Conservation (phyloP, 2,888 invertebrate genomes). For the Malacosoma neustria region DNA sequence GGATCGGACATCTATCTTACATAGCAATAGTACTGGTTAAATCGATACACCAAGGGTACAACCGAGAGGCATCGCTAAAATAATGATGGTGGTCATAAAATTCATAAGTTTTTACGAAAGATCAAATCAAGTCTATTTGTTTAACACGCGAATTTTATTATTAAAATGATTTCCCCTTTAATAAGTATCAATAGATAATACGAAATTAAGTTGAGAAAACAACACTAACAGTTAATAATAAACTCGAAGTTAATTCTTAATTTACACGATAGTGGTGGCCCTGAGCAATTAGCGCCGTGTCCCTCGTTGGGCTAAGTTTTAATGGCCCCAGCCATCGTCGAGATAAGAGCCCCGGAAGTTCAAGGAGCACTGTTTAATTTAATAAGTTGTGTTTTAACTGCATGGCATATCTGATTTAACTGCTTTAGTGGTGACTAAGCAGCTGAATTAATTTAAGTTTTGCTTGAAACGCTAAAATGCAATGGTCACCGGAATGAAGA, state of each 20-base stretch:
- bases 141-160: too few species aligned
- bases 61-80: too few species aligned
- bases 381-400: slow-evolving; percentile 30
- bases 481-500: too few species aligned
- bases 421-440: slow-evolving; percentile 11
- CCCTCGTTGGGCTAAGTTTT: slow-evolving; percentile 39
- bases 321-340: slow-evolving; percentile 29
- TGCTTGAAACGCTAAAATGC: neutral
- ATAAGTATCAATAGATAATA: too few species aligned
- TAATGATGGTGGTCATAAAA: too few species aligned
- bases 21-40: too few species aligned
- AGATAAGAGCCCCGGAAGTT: slow-evolving; percentile 36
- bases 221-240: neutral
- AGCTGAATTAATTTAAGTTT: neutral
- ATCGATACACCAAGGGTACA: too few species aligned
- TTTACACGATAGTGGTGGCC: slow-evolving; percentile 26
- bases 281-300: slow-evolving; percentile 42
- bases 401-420: slow-evolving; percentile 10
- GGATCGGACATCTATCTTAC: too few species aligned
- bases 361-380: slow-evolving; percentile 34
- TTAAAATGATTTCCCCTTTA: too few species aligned
- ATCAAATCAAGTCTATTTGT: too few species aligned
- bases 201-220: neutral
- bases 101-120: too few species aligned
- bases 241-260: neutral